Evolutionary conservation across 2,797 vertebrate species (phyloP), one percentile per base, ranked within the genome.

Genomic region (Hydrophis major): DNA sequence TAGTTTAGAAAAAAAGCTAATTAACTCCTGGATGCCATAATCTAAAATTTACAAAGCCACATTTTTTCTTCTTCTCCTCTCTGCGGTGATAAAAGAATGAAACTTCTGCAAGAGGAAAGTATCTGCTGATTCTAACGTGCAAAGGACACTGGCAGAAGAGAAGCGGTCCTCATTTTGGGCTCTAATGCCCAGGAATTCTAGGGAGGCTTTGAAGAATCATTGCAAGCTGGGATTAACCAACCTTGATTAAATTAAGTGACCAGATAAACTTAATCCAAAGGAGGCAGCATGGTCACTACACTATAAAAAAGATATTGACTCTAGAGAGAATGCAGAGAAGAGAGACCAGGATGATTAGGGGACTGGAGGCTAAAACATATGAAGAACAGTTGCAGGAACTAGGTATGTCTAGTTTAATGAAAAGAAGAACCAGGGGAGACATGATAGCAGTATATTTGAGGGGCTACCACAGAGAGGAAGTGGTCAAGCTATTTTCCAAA

Each of bases 1-100:
- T 97, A 97, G 95, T 94, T 94, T 94, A 96, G 96, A 96, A 92
- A 94, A 94, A 94, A 94, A 94, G 94, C 96, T 97, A 97, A 98
- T 98, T 97, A 97, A 97, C 97, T 97, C 94, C 95, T 92, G 96
- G 90, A 91, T 96, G 96, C 93, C 27, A 57, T 95, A 94, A 95
- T 96, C 95, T 96, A 63, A 96, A 95, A 95, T 89, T 94, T 11
- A 37, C n/a, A 95, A 96, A 97, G 89, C 93, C 94, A 89, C 86
- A 91, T 92, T 96, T 95, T 63, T 25, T 32, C 14, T 14, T 63
- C 11, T 7, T 28, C 61, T 87, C 28, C 87, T 96, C 95, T 96
- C 96, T 92, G 89, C 86, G 94, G 95, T 95, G 94, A 91, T 94
- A 93, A 18, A 74, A 37, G n/a, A 32, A 69, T 53, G 50, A 55